Base-by-base conservation (phyloP, 1,140 invertebrate species). In the Drosophila asahinai region DNA sequence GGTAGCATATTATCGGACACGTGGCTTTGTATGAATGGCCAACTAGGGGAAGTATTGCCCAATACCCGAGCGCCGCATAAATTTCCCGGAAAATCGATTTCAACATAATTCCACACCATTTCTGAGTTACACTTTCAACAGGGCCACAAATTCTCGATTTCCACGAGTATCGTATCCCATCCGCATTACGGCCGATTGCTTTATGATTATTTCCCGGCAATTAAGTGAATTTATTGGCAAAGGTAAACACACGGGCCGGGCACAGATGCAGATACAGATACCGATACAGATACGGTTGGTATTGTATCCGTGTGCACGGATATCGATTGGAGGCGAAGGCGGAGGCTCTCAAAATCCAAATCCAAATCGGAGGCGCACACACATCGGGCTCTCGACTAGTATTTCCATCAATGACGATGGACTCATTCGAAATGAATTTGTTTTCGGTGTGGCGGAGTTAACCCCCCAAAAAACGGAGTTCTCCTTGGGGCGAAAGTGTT, bases 121-220 rank as follows among this genome's bases (percentile, higher is more conserved):
- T 75, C 77, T 83, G 81, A 66, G 76, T 83, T 79, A 81, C 78
- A 76, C 63, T 76, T 64, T 52, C 73, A 81, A 67, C 73, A 65
- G 65, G 68, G 67, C 71, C 68, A 74, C 71, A 74, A 73, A 74
- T 78, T 43, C 45, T 45, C 36, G 33, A 17, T 33, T 65, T 38
- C 33, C 55, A 36, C 27, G 22, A 40, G 58, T 25, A 58, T 55
- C 19, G 52, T 43, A 59, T 71, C 67, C 72, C 63, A 67, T 80
- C 71, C 77, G 63, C 86, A 89, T 84, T 90, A 86, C 81, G 76
- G 59, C 33, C 90, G 90, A 90, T 92, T 92, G 90, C 86, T 92
- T 91, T 92, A 92, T 92, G 90, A 92, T 92, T 92, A 92, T 92
- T 92, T 92, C 90, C 86, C 78, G 77, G 83, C 90, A 92, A 92